Evolutionary conservation across 2,888 invertebrate species (phyloP).

Genomic region (Tupiocoris notatus): DNA sequence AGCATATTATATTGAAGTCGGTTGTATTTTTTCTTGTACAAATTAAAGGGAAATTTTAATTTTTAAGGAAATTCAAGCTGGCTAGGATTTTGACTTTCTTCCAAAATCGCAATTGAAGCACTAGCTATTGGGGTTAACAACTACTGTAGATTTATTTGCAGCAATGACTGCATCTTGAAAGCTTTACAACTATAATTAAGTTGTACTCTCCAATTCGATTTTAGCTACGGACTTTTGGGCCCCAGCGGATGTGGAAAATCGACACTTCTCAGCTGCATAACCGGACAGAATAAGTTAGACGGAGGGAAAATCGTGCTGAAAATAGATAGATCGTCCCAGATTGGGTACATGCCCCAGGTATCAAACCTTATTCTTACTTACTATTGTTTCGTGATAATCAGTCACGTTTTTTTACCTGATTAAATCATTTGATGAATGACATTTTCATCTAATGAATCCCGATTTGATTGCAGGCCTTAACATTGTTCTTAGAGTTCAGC

Average conservation of each 20-base stretch:
- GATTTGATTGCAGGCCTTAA: constrained; percentile 29
- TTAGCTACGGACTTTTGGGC: constrained; percentile 81
- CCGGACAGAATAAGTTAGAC: constrained; percentile 72
- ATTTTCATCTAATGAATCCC: too few species aligned
- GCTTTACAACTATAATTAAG: background rate
- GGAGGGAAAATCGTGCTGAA: constrained; percentile 66
- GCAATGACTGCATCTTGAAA: too few species aligned
- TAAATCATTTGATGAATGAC: background rate
- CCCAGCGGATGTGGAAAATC: constrained; percentile 91
- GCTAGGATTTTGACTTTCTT: too few species aligned
- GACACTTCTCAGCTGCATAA: constrained; percentile 78
- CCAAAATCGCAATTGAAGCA: too few species aligned
- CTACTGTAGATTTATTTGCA: too few species aligned
- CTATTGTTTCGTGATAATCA: background rate
- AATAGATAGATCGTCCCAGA: constrained; percentile 67
- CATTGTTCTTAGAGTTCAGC: constrained; percentile 43
- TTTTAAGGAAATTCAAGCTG: too few species aligned
- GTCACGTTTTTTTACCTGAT: background rate
- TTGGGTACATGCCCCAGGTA: constrained; percentile 68
- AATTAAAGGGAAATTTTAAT: too few species aligned
- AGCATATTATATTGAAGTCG: too few species aligned
- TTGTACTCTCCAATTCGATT: background rate
- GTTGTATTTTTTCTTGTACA: too few species aligned
- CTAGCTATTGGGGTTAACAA: too few species aligned
- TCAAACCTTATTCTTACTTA: background rate